Evolutionary conservation across 2,888 invertebrate genomes (phyloP), one percentile per base, ranked within the genome.

Genomic region (Labia minor): DNA sequence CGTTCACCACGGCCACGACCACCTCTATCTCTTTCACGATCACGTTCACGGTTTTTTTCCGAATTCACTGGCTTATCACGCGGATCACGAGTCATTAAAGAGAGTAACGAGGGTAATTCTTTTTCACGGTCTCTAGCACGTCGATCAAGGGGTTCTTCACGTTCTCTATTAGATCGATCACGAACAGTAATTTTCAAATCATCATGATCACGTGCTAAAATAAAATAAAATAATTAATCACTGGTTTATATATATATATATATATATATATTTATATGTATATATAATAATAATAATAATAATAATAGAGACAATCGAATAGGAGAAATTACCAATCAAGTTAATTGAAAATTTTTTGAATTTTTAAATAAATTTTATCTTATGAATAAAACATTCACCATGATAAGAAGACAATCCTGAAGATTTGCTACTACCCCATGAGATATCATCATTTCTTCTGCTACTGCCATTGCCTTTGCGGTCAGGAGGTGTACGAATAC

Each of bases 41-140:
- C 66, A 20, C 66, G 33, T 10, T 66, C 66, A 3, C 66, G 49
- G 14, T 4, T 8, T 16, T 49, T 49, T 8, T 49, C 49, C 49
- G 49, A 49, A 14, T 14, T n/a, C 14, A 4, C 49, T 10, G 14
- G 26, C 20, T 14, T 61, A 26, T n/a, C 64, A 37, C 33, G 63
- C 19, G 70, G 70, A 21, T 70, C 69, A 64, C 69, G 69, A 3
- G 70, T 70, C 67, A 70, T 68, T 10, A 70, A 33, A 37, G 68
- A 68, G 1, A 71, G 66, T 14, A 71, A 66, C 1, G 71, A 71
- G 2, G 71, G 71, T 14, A 71, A 67, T 66, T 71, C 70, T 37
- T 69, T 64, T 21, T 71, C 71, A 62, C 69, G 69, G 33, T 71
- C 70, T 8, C 70, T 64, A 3, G 49, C 3, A 16, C 49, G 49